Conservation (phyloP, 1,140 invertebrate genomes). For the Eciton burchellii region DNA sequence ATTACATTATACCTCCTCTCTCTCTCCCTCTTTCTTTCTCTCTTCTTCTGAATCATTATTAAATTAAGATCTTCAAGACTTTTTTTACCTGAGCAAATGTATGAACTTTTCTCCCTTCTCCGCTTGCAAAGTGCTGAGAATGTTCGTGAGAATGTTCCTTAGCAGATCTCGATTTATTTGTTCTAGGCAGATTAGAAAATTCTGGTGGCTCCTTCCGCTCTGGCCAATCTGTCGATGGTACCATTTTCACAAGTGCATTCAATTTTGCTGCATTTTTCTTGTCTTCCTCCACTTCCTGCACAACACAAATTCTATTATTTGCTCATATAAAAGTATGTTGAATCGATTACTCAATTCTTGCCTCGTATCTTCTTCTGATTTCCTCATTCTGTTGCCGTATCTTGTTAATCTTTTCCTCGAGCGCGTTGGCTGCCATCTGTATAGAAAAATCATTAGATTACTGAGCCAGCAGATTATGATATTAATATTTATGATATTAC, state of each 20-base stretch:
- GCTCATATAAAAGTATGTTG: slow-evolving; percentile 32
- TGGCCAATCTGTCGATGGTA: slow-evolving; percentile 82
- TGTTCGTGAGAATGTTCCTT: slow-evolving; percentile 77
- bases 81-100: slow-evolving; percentile 79
- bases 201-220: slow-evolving; percentile 83
- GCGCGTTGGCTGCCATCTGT: slow-evolving; percentile 79
- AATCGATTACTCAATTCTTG: slow-evolving; percentile 64
- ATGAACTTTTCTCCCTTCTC: slow-evolving; percentile 79
- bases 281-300: slow-evolving; percentile 85
- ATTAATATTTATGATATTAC: no score
- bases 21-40: no score
- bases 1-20: neutral
- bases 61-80: slow-evolving; percentile 17
- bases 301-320: neutral
- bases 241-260: slow-evolving; percentile 84
- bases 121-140: slow-evolving; percentile 60
- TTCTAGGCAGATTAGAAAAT: slow-evolving; percentile 74
- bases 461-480: neutral
- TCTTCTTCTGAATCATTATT: slow-evolving; percentile 35
- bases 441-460: slow-evolving; percentile 29
- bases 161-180: slow-evolving; percentile 67
- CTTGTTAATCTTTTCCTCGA: slow-evolving; percentile 84
- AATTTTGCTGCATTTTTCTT: slow-evolving; percentile 84
- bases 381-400: slow-evolving; percentile 85
- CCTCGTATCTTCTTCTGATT: slow-evolving; percentile 83